These are phyloP conservation scores for Synanceia verrucosa DNA, from an alignment of 2,797 vertebrate species.

Conservation along the genomic window DNA sequence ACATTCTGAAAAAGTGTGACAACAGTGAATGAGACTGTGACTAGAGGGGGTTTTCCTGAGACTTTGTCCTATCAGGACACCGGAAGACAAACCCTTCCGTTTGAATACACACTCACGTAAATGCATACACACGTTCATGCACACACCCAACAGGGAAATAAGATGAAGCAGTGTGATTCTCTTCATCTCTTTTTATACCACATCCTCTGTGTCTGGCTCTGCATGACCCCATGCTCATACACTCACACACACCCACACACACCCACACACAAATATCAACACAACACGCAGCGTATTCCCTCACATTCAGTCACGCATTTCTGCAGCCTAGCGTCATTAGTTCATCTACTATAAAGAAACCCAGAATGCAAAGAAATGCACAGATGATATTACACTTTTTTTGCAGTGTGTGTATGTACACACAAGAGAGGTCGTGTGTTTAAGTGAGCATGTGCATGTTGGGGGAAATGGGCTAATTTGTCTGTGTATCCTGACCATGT, in stretches of 20 bases:
- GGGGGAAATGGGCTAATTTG: slow-evolving; percentile 81
- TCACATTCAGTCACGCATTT: slow-evolving; percentile 41
- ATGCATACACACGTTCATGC: slow-evolving; percentile 12
- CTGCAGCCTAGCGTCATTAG: slow-evolving; percentile 25
- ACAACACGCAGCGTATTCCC: slow-evolving; percentile 29
- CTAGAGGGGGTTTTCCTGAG: slow-evolving; percentile 61
- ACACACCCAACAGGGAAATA: slow-evolving; percentile 46
- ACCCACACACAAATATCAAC: slow-evolving; percentile 1
- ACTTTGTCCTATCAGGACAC: slow-evolving; percentile 72
- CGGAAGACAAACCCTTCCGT: slow-evolving; percentile 78
- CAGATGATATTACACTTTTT: slow-evolving; percentile 33
- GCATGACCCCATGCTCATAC: slow-evolving; percentile 14
- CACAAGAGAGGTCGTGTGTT: slow-evolving; percentile 13
- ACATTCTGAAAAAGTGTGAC: slow-evolving; percentile 45
- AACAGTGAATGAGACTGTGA: slow-evolving; percentile 50
- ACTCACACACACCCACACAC: slow-evolving; percentile 13
- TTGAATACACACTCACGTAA: slow-evolving; percentile 31
- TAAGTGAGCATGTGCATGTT: slow-evolving; percentile 29
- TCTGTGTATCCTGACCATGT: slow-evolving; percentile 81
- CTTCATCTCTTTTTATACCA: slow-evolving; percentile 51
- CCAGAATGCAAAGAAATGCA: slow-evolving; percentile 25
- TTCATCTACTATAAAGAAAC: slow-evolving; percentile 33
- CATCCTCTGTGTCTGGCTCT: slow-evolving; percentile 53
- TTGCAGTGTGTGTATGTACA: slow-evolving; percentile 15
- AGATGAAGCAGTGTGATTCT: slow-evolving; percentile 43